Evolutionary conservation across 2,113 vertebrate genomes (phyloP).

Genomic region (Bucco capensis): DNA sequence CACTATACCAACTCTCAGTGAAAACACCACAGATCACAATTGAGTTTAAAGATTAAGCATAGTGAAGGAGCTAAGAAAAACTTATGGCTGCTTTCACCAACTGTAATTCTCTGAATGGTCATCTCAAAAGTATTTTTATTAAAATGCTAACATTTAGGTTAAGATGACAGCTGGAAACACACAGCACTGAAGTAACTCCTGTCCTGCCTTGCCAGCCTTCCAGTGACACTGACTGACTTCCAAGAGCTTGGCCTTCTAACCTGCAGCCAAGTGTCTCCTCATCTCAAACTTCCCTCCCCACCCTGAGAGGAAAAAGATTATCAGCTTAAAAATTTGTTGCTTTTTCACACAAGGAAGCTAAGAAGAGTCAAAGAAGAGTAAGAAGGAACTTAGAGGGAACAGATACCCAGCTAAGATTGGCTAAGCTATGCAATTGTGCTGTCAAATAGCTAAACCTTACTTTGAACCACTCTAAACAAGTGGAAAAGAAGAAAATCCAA

Average conservation of each 20-base stretch:
- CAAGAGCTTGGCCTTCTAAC: neutral
- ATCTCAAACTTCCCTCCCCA: neutral
- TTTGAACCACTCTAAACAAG: conserved; percentile 8
- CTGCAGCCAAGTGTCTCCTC: neutral
- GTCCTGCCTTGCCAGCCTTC: fast-evolving
- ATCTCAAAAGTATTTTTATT: neutral
- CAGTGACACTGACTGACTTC: neutral
- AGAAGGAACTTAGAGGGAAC: neutral
- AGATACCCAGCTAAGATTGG: neutral
- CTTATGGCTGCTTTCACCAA: neutral
- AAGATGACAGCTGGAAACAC: neutral
- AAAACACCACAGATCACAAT: neutral
- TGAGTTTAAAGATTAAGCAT: neutral
- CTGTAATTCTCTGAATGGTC: neutral
- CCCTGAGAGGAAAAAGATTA: neutral
- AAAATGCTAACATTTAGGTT: neutral
- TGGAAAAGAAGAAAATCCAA: neutral
- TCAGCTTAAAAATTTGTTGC: neutral
- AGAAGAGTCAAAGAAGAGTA: neutral
- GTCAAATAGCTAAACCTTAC: neutral
- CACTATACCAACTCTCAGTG: neutral
- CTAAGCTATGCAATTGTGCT: neutral
- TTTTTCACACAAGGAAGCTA: neutral
- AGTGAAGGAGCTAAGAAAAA: neutral
- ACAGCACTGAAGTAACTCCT: neutral